These are phyloP conservation scores for Silurus asotus DNA, from an alignment of 2,113 vertebrate genomes.

Conservation along the genomic window DNA sequence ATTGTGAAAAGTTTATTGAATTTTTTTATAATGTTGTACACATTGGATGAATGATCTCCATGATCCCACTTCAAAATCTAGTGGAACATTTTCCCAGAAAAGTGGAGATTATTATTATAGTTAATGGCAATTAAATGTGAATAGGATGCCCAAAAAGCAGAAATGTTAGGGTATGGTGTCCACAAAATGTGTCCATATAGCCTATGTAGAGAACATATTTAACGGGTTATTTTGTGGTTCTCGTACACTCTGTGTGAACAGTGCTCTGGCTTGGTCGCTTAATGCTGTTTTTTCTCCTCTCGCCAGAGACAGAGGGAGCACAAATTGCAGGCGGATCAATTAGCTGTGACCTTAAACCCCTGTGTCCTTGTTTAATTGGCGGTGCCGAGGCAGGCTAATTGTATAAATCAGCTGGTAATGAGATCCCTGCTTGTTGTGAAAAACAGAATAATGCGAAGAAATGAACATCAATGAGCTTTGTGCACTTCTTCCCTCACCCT, in stretches of 20 bases:
- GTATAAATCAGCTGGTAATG: slow-evolving; percentile 86
- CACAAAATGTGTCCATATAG: too few relatives aligned
- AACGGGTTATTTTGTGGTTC: slow-evolving; percentile 34
- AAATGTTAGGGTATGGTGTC: too few relatives aligned
- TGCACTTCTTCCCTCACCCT: slow-evolving; percentile 29
- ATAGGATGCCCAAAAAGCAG: too few relatives aligned
- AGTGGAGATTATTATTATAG: too few relatives aligned
- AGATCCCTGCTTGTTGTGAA: slow-evolving; percentile 83
- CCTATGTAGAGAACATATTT: slow-evolving; percentile 29
- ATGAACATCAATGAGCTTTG: slow-evolving; percentile 69
- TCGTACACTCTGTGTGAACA: background rate
- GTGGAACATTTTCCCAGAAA: too few relatives aligned
- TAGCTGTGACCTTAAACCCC: slow-evolving; percentile 83
- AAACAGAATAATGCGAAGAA: slow-evolving; percentile 80
- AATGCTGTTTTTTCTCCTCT: slow-evolving; percentile 40
- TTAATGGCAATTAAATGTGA: too few relatives aligned
- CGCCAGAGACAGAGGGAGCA: slow-evolving; percentile 68
- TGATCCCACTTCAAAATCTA: too few relatives aligned
- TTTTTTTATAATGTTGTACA: too few relatives aligned
- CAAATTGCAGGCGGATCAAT: slow-evolving; percentile 83
- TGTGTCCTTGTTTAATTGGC: slow-evolving; percentile 86
- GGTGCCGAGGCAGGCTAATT: slow-evolving; percentile 79
- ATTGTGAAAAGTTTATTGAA: too few relatives aligned
- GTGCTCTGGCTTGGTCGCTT: slow-evolving; percentile 50
- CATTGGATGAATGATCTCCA: too few relatives aligned